These are phyloP conservation scores for Rhogogaster chlorosoma DNA, from an alignment of 2,888 invertebrate species.

Conservation along the genomic window DNA sequence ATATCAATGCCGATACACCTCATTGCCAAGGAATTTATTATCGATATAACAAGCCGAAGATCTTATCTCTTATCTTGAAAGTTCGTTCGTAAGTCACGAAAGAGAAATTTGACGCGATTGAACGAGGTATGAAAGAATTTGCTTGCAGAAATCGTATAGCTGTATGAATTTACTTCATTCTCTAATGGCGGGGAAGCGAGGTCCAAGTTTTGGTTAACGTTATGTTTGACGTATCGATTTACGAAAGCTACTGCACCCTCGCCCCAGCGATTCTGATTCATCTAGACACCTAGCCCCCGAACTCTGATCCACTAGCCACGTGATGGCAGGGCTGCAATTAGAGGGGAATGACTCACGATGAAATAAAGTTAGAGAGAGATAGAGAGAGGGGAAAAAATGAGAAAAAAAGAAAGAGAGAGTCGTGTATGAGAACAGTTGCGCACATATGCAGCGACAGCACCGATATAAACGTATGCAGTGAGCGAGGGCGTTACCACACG, in stretches of 20 bases:
- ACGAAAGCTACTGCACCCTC: neutral
- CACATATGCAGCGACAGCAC: constrained; percentile 1
- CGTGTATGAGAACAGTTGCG: constrained; percentile 16
- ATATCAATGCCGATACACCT: no score
- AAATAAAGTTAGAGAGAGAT: constrained; percentile 45
- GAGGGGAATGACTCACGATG: constrained; percentile 39
- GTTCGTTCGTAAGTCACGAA: no score
- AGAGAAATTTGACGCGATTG: no score
- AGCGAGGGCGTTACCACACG: constrained; percentile 33
- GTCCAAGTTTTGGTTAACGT: neutral
- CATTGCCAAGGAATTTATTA: neutral
- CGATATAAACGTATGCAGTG: neutral
- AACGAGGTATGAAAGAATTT: no score
- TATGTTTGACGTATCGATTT: constrained; percentile 29
- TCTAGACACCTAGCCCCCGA: constrained; percentile 8
- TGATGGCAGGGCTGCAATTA: constrained; percentile 3
- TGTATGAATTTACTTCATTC: no score
- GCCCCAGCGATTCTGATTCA: constrained; percentile 25
- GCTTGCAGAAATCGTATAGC: no score
- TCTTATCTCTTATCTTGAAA: no score
- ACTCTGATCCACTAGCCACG: neutral
- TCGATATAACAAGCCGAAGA: no score
- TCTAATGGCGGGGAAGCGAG: no score
- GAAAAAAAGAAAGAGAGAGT: constrained; percentile 49
- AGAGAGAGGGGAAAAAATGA: constrained; percentile 51